Base-by-base conservation (phyloP, 2,113 vertebrate genomes). In the Phodopus roborovskii region DNA sequence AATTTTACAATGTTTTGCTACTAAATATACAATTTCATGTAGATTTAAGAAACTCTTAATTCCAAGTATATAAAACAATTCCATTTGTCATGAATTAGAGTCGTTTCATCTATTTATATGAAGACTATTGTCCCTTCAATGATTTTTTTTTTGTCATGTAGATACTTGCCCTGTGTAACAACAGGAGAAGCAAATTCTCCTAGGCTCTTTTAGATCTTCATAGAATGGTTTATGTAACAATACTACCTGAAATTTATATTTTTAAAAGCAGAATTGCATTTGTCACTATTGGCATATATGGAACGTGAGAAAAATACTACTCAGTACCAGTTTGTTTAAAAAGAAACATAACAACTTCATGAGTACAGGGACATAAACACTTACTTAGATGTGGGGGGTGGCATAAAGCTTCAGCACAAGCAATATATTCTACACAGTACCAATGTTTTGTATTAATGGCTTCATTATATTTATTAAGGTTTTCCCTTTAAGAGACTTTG, bases 221-320 rank as follows among this genome's bases (percentile, higher is more conserved):
- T 11, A 84, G 88, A 95, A 42, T 79, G 77, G 90, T 48, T 77
- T 11, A 28, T 84, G 48, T 58, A 70, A 68, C 81, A 82, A 84
- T 83, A 91, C 33, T 56, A 88, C 48, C 5, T 86, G 28, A 60
- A 24, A 26, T 87, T 79, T 87, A 58, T 11, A 42, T 64, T 30
- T 94, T n/a, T 78, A 91, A 96, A 92, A 87, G 60, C 58, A 0
- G 5, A 79, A 71, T 88, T 81, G 82, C 77, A 28, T 7, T 39
- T 90, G 10, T 96, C 97, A 92, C 58, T 12, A 96, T 97, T 74
- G n/a, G 19, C 26, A 92, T 50, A 92, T 68, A 24, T 48, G 68
- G 30, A 92, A 17, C 85, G 45, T 95, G 88, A 95, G 60, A 94
- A 95, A 88, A 82, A 92, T 91, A 92, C 91, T 12, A 84, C 5